Evolutionary conservation across 2,888 invertebrate species (phyloP), one percentile per base, ranked within the genome.

Genomic region (Melanostoma mellinum): DNA sequence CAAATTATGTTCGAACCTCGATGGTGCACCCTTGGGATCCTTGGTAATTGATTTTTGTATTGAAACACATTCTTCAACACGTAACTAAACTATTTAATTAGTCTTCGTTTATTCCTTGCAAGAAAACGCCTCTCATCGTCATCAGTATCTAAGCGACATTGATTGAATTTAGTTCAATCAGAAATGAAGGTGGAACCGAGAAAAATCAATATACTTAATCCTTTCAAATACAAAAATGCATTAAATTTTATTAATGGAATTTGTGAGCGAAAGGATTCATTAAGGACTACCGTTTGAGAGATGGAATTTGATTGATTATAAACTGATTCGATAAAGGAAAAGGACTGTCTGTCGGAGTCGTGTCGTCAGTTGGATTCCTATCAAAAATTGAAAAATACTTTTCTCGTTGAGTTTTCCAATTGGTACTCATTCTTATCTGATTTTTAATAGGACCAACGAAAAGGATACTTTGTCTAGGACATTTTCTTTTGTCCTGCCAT

Each of bases 181-280:
- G 9, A 46, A 63, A 36, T 60, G 52, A 6, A 53, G 84, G 84
- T 75, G 84, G 69, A 38, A 61, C 84, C 84, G 74, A 53, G 71
- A 67, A 79, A 84, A 84, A 84, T 84, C 84, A 65, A 84, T 73
- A 78, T 50, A 71, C 4, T 32, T 42, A 72, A 76, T 76, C 72
- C 81, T 76, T 76, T 80, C 9, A 69, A 58, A 44, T 5, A 32
- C 63, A 38, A 33, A 20, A 40, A 32, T 32, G 6, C 9, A 32
- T 32, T 30, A 65, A 42, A 42, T 50, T 67, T 68, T 30, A 56
- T 81, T 81, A 77, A 76, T 72, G 53, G 46, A 73, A 48, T 55
- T 44, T 6, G 30, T 48, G 1, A 20, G 20, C 36, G 6, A 73
- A 65, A 82, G 63, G 77, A 73, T 56, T 82, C 56, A 73, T 63